Conservation (phyloP, 2,888 invertebrate genomes). For the Aspidapion aeneum region DNA sequence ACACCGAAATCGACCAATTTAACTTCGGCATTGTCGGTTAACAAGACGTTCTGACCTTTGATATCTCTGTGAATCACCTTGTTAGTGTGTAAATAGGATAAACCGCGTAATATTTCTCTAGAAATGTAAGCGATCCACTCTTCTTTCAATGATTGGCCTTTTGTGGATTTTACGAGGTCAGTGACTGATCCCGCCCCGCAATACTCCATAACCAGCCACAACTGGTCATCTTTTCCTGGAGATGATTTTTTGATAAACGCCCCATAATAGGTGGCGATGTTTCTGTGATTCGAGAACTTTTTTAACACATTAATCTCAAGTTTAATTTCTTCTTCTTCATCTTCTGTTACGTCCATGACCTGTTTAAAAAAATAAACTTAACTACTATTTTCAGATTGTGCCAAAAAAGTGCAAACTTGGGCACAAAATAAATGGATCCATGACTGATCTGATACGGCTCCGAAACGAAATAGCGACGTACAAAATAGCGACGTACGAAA, state of each 20-base stretch:
- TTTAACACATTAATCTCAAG: slow-evolving; percentile 99
- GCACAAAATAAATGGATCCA: too few relatives aligned
- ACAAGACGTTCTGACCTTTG: slow-evolving; percentile 97
- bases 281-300: slow-evolving; percentile 97
- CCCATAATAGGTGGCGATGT: slow-evolving; percentile 99
- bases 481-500: too few relatives aligned
- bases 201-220: slow-evolving; percentile 99
- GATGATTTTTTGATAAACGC: slow-evolving; percentile 99
- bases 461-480: too few relatives aligned
- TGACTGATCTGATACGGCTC: too few relatives aligned
- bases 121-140: slow-evolving; percentile 99
- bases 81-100: slow-evolving; percentile 96
- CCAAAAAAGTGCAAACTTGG: too few relatives aligned
- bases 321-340: slow-evolving; percentile 99
- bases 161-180: slow-evolving; percentile 98
- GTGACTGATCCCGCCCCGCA: slow-evolving; percentile 99
- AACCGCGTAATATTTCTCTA: slow-evolving; percentile 90
- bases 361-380: too few relatives aligned
- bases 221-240: slow-evolving; percentile 95
- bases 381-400: too few relatives aligned
- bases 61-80: slow-evolving; percentile 99
- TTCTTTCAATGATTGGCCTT: slow-evolving; percentile 96
- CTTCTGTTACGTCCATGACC: slow-evolving; percentile 99
- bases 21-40: slow-evolving; percentile 99
- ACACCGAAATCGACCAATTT: slow-evolving; percentile 99